A percentile compares a stretch with the other conserved stretches of the same genome.
phyloP scores from a whole-genome alignment of 2,113 vertebrate species.

The Scartelaos histophorus region DNA sequence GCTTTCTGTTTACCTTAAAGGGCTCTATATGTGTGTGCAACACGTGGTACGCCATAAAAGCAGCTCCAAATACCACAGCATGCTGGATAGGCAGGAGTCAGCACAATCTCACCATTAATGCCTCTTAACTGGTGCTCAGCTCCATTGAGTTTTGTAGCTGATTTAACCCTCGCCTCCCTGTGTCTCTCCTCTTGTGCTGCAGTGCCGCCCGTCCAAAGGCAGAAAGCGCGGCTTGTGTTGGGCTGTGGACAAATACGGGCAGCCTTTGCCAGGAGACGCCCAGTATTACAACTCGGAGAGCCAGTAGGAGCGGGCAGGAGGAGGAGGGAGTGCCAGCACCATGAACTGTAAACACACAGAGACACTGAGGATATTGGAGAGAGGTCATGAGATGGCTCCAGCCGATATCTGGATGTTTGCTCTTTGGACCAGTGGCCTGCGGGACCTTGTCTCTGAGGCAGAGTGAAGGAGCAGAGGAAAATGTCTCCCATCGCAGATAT shows the following conservation, averaged over 20 bases:
- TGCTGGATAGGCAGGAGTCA: constrained; percentile 63
- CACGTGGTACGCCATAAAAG: constrained; percentile 76
- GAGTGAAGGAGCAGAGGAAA: constrained; percentile 44
- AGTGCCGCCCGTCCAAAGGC: constrained; percentile 95
- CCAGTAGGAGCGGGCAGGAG: constrained; percentile 77
- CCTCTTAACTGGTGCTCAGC: constrained; percentile 58
- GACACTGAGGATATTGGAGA: constrained; percentile 64
- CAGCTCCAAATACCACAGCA: constrained; percentile 72
- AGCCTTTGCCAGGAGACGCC: constrained; percentile 83
- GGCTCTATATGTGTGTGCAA: constrained; percentile 75
- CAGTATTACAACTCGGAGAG: constrained; percentile 85
- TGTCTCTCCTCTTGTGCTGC: constrained; percentile 52
- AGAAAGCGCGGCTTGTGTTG: constrained; percentile 93
- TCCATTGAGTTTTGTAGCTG: constrained; percentile 56
- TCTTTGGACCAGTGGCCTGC: constrained; percentile 59
- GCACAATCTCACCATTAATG: constrained; percentile 71
- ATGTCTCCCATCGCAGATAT: constrained; percentile 23
- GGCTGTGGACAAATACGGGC: constrained; percentile 95
- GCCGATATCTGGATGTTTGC: constrained; percentile 66
- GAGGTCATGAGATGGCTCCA: constrained; percentile 57
- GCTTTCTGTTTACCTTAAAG: constrained; percentile 81
- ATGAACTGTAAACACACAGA: constrained; percentile 62
- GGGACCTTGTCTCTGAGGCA: constrained; percentile 60
- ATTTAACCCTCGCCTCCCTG: constrained; percentile 11
- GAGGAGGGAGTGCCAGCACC: constrained; percentile 40